phyloP scores from a whole-genome alignment of 2,888 invertebrate species.

The Pristionchus entomophagus region DNA sequence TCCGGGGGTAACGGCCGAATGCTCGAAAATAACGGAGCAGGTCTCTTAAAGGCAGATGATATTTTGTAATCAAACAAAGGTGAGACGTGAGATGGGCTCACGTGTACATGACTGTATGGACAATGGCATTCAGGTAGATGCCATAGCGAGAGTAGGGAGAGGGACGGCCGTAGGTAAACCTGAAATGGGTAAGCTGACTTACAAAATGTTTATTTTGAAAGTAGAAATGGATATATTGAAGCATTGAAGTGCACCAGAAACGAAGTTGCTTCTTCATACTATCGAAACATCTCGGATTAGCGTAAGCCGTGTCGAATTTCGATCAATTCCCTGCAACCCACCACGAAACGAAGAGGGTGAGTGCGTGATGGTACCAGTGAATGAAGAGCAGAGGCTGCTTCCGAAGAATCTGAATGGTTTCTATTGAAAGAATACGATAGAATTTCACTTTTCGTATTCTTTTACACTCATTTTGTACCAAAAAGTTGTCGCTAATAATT shows the following conservation, averaged over 20 bases:
- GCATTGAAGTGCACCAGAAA: too few species aligned
- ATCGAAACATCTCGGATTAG: too few species aligned
- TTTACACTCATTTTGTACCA: too few species aligned
- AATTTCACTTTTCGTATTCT: too few species aligned
- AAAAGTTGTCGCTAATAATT: too few species aligned
- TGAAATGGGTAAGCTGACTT: background rate
- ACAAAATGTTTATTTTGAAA: too few species aligned
- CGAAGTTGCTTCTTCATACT: too few species aligned
- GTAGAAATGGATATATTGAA: too few species aligned
- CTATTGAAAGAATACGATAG: too few species aligned
- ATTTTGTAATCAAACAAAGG: background rate
- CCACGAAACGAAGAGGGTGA: background rate
- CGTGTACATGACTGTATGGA: slow-evolving; percentile 27
- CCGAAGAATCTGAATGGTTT: background rate
- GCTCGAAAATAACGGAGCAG: too few species aligned
- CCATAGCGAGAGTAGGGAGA: background rate
- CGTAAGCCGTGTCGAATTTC: too few species aligned
- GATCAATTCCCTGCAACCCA: background rate
- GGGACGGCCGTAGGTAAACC: background rate
- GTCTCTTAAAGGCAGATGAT: background rate
- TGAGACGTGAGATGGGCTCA: background rate
- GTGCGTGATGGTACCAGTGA: background rate
- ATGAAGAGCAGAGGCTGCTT: slow-evolving; percentile 26
- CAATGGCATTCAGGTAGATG: background rate
- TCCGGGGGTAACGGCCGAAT: too few species aligned